Evolutionary conservation across 2,797 vertebrate genomes (phyloP).

Genomic region (Apogon hyalosoma): DNA sequence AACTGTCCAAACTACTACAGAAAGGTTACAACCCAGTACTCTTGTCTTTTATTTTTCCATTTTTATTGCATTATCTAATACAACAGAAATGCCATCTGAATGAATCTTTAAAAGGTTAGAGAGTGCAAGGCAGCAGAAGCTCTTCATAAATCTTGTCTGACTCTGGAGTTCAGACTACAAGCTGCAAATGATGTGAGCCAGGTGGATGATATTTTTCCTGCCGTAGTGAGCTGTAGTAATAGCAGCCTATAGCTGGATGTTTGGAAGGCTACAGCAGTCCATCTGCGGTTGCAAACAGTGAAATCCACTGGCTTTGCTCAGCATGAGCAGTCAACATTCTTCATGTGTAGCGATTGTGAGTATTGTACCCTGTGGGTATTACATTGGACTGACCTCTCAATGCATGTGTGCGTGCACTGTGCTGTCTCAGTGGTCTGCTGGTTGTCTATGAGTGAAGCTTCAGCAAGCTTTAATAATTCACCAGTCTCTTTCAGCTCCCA

Average conservation of each 20-base stretch:
- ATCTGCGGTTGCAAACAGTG: constrained; percentile 57
- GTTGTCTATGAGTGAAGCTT: constrained; percentile 70
- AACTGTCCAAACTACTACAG: constrained; percentile 4
- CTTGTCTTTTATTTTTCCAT: constrained; percentile 16
- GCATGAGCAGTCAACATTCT: constrained; percentile 69
- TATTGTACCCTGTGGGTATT: constrained; percentile 54
- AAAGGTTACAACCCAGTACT: neutral
- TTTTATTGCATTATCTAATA: constrained; percentile 22
- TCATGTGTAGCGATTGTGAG: constrained; percentile 64
- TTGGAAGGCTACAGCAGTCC: constrained; percentile 48
- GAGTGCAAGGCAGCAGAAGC: constrained; percentile 10
- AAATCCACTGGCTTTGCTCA: constrained; percentile 69
- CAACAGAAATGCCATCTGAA: constrained; percentile 36
- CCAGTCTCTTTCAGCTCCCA: constrained; percentile 71
- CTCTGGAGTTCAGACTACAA: constrained; percentile 16
- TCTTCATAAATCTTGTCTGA: constrained; percentile 28
- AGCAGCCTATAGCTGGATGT: constrained; percentile 48
- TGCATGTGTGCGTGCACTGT: constrained; percentile 38
- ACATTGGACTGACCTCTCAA: constrained; percentile 52
- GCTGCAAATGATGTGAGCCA: constrained; percentile 27
- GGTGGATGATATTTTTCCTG: constrained; percentile 20
- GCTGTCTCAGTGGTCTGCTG: constrained; percentile 62
- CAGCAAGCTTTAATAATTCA: constrained; percentile 81
- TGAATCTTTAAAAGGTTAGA: constrained; percentile 43
- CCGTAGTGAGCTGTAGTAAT: constrained; percentile 38